These are phyloP conservation scores for Lasiommata megera DNA, from an alignment of 2,888 invertebrate species.

Conservation along the genomic window DNA sequence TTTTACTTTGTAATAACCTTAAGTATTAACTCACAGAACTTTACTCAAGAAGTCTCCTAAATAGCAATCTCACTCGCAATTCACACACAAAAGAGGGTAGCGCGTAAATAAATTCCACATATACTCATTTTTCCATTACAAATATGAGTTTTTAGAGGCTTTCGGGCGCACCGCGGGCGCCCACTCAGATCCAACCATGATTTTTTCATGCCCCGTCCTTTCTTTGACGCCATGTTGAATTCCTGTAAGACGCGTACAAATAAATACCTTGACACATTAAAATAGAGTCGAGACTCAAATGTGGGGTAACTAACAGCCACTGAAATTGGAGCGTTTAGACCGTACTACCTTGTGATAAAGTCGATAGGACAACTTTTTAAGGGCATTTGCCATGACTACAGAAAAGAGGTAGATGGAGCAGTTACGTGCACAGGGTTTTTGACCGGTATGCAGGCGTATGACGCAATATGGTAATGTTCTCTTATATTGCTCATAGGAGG, in stretches of 20 bases:
- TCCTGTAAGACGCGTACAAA: constrained; percentile 43
- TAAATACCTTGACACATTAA: constrained; percentile 13
- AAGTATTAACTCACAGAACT: too few relatives aligned
- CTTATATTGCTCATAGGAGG: too few relatives aligned
- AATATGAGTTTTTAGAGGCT: constrained; percentile 27
- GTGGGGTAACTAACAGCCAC: neutral
- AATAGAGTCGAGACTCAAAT: constrained; percentile 16
- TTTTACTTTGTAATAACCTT: too few relatives aligned
- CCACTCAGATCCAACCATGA: constrained; percentile 65
- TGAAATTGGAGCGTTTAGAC: constrained; percentile 33
- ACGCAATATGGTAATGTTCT: too few relatives aligned
- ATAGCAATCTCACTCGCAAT: neutral
- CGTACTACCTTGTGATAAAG: constrained; percentile 51
- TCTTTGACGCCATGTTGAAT: constrained; percentile 64
- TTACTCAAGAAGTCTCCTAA: neutral
- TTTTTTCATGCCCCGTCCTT: constrained; percentile 70
- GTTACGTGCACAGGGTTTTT: too few relatives aligned
- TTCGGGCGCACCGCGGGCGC: constrained; percentile 47
- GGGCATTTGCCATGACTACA: constrained; percentile 41
- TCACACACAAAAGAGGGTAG: neutral
- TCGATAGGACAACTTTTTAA: constrained; percentile 45
- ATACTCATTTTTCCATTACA: constrained; percentile 25
- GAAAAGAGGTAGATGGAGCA: too few relatives aligned
- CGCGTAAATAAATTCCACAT: constrained; percentile 12
- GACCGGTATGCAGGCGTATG: too few relatives aligned